Conservation (phyloP, 2,113 vertebrate genomes). For the Himantopus leucocephalus region DNA sequence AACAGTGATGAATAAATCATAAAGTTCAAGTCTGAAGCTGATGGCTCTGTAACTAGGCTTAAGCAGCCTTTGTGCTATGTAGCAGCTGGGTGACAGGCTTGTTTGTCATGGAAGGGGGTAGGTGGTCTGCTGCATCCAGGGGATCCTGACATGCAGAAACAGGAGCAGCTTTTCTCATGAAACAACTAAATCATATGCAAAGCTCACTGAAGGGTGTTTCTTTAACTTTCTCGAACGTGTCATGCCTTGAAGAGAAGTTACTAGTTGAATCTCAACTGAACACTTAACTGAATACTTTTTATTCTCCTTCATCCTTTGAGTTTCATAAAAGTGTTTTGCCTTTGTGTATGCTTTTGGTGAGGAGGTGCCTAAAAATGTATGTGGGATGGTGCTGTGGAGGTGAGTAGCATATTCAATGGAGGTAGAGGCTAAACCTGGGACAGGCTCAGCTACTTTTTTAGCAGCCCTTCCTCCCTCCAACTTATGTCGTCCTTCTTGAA, state of each 20-base stretch:
- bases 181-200: neutral
- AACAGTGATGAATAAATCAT: neutral
- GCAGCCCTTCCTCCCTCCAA: neutral
- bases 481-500: neutral
- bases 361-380: neutral
- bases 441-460: neutral
- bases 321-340: neutral
- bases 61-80: neutral
- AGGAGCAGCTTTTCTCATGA: neutral
- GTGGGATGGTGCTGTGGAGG: neutral
- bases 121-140: neutral
- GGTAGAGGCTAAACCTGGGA: neutral
- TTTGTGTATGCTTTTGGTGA: neutral
- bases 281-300: neutral
- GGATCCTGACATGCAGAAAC: accelerated
- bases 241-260: neutral
- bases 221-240: accelerated
- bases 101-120: neutral
- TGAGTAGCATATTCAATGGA: neutral
- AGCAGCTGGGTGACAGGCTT: neutral
- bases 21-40: neutral
- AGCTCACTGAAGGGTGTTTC: neutral
- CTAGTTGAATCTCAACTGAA: neutral
- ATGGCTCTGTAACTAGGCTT: neutral
- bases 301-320: neutral